A percentile compares a stretch with the other conserved stretches of the same genome.
phyloP scores from a whole-genome alignment of 2,113 vertebrate species.

The Tragelaphus buxtoni region DNA sequence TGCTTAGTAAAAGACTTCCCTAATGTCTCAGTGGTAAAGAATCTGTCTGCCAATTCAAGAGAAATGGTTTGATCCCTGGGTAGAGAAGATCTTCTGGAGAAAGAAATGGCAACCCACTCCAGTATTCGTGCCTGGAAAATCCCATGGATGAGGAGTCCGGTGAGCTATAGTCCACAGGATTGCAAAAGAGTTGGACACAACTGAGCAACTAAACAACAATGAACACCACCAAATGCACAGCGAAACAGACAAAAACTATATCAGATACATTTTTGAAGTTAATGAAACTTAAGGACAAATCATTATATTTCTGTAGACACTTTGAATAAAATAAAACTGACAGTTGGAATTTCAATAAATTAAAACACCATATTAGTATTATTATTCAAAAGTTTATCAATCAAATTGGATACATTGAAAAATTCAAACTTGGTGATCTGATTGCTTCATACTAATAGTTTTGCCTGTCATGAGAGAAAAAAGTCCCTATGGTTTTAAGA shows the following conservation, averaged over 20 bases:
- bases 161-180: not conserved
- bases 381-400: not conserved
- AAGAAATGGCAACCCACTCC: not conserved
- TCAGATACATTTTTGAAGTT: not conserved
- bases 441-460: not conserved
- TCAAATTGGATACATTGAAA: not conserved
- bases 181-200: not conserved
- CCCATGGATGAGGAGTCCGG: not conserved
- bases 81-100: not conserved
- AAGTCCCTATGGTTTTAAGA: not conserved
- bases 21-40: not conserved
- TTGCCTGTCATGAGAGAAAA: not conserved
- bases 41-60: not conserved
- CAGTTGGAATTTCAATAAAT: not conserved
- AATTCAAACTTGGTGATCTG: not conserved
- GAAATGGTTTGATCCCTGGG: not conserved
- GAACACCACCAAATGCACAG: not conserved
- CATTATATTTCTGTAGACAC: not conserved
- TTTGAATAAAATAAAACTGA: conserved; percentile 7
- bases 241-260: not conserved
- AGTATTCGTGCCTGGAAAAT: not conserved
- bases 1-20: not conserved
- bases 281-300: not conserved
- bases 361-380: not conserved
- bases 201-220: not conserved